Evolutionary conservation across 30 jellyfish, hydroid and myxozoan genomes (phyloP).

Genomic region (Chironex yamaguchii): DNA sequence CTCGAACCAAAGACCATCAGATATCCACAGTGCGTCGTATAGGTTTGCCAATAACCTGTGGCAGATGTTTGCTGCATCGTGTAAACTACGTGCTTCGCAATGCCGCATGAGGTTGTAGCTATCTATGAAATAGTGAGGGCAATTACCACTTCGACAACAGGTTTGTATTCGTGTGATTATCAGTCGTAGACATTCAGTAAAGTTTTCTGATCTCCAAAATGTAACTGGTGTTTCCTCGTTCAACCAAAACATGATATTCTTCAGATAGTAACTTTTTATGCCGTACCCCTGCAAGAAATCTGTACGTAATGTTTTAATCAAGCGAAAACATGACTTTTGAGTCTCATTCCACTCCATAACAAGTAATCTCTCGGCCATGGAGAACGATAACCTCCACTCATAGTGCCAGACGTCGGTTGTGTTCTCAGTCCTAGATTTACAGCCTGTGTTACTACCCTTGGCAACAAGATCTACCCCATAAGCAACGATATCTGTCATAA

Average conservation of each 20-base stretch:
- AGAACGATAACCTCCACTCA: conserved; percentile 65
- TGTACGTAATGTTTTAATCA: conserved; percentile 26
- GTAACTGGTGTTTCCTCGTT: conserved; percentile 2
- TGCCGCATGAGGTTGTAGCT: conserved; percentile 5
- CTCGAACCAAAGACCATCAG: conserved; percentile 69
- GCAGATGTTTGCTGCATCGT: conserved; percentile 10
- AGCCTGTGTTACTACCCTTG: conserved; percentile 11
- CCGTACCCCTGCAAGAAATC: conserved; percentile 5
- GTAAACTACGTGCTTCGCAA: background rate
- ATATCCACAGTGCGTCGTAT: conserved; percentile 14
- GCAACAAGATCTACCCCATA: conserved; percentile 66
- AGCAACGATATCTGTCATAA: background rate
- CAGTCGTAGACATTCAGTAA: background rate
- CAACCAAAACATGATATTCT: conserved; percentile 52
- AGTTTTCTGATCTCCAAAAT: conserved; percentile 33
- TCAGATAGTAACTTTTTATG: conserved; percentile 32
- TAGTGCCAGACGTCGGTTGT: background rate
- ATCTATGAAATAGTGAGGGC: conserved; percentile 42
- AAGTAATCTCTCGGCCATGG: conserved; percentile 50
- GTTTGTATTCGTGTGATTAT: background rate
- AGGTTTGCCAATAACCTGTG: conserved; percentile 5
- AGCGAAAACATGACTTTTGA: conserved; percentile 44
- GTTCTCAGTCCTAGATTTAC: background rate
- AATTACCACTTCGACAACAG: background rate
- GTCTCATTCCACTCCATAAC: conserved; percentile 33